Base-by-base conservation (phyloP, 1,140 invertebrate genomes). In the Tetramorium alpestre region DNA sequence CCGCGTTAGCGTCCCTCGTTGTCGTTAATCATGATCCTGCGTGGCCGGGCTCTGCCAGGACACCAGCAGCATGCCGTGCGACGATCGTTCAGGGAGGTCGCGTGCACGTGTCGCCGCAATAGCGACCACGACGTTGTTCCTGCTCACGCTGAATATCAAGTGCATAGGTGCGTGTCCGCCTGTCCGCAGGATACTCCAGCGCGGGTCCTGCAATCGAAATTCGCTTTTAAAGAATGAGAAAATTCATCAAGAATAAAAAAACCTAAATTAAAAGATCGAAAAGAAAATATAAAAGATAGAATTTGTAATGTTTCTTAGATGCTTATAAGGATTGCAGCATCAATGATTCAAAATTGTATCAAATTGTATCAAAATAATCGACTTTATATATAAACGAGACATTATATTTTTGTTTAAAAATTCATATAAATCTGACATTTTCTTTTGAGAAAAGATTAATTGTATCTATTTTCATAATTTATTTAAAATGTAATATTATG, bases 21-120 rank as follows among this genome's bases (percentile, higher is more conserved):
- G 72, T 49, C 69, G 72, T 84, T 75, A 84, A 84, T 75, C 80
- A 84, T 84, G 80, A n/a, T 84, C 47, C 54, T 81, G 67, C 38
- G 80, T 75, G 69, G 62, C 69, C 54, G 18, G 25, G 44, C 60
- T 62, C 25, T 47, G 25, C 41, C 69, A 60, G 80, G 69, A 84
- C 72, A 60, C 41, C 54, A 84, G 80, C 80, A 84, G n/a, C n/a
- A 84, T 84, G 80, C 69, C 80, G 69, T 49, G 80, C 69, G 7
- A 73, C 51, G 18, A 60, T 5, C 16, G 44, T 56, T 84, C 28
- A 6, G 44, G 69, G 62, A 73, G 44, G 41, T 51, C 69, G 54
- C 28, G 41, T 49, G n/a, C 77, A 81, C 77, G 33, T 73, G 69
- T 60, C 69, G 69, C 41, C 7, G 54, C 28, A 54, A 75, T 84